These are phyloP conservation scores for Malurus elegans DNA, from an alignment of 2,113 vertebrate genomes.

Conservation along the genomic window DNA sequence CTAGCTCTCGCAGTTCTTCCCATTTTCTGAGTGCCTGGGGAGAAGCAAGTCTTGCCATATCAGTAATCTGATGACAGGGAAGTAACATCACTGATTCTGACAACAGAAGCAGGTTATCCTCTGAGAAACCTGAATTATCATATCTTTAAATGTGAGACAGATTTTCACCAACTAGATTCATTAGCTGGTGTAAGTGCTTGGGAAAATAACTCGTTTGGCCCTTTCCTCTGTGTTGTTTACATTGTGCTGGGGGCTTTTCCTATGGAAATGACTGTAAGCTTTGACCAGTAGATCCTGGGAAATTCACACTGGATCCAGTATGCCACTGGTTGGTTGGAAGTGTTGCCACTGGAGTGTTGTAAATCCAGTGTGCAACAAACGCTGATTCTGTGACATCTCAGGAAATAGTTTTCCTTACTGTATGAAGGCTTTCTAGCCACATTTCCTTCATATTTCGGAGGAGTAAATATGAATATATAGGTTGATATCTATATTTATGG, in stretches of 20 bases:
- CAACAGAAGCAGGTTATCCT: not conserved
- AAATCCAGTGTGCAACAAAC: not conserved
- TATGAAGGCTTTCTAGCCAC: not conserved
- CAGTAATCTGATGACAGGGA: not conserved
- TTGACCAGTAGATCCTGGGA: not conserved
- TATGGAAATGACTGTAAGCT: not conserved
- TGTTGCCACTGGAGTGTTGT: too few relatives aligned
- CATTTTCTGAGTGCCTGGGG: conserved; percentile 9
- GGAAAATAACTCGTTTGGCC: not conserved
- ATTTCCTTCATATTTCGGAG: not conserved
- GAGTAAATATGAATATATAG: not conserved
- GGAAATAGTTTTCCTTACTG: not conserved
- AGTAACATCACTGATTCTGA: not conserved
- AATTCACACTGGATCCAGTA: not conserved
- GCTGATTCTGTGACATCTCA: not conserved
- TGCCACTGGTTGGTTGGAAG: too few relatives aligned
- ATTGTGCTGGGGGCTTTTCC: not conserved
- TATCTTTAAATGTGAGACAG: not conserved
- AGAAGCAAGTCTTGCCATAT: not conserved
- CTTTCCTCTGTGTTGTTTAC: not conserved
- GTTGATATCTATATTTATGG: not conserved
- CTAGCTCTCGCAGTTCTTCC: not conserved
- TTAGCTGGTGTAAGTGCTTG: not conserved
- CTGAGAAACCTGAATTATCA: not conserved
- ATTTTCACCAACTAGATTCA: not conserved